phyloP scores from a whole-genome alignment of 2,888 invertebrate genomes.

The Ichneumon xanthorius region DNA sequence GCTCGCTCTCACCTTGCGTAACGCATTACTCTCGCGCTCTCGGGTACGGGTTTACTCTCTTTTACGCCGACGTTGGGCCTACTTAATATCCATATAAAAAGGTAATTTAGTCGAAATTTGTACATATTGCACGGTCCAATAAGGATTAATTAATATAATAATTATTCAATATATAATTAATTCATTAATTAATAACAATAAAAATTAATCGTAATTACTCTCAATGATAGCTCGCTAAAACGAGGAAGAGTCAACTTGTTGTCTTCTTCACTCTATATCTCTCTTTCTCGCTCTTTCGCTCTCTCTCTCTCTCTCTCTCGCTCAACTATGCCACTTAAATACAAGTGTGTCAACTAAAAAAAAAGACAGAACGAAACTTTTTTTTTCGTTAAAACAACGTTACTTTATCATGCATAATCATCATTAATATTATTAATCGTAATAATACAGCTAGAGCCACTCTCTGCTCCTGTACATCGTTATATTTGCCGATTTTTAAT shows the following conservation, averaged over 20 bases:
- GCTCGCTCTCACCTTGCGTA: slow-evolving; percentile 70
- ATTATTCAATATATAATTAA: slow-evolving; percentile 68
- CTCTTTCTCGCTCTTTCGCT: slow-evolving; percentile 31
- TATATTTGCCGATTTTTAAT: slow-evolving; percentile 64
- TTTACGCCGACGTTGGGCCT: slow-evolving; percentile 71
- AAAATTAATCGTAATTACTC: slow-evolving; percentile 71
- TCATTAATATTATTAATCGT: slow-evolving; percentile 73
- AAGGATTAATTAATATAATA: slow-evolving; percentile 79
- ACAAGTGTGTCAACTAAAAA: slow-evolving; percentile 67
- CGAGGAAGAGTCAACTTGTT: slow-evolving; percentile 61
- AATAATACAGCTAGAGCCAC: slow-evolving; percentile 75
- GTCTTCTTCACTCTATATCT: slow-evolving; percentile 43
- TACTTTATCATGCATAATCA: slow-evolving; percentile 74
- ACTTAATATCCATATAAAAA: slow-evolving; percentile 78
- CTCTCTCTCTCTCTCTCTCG: slow-evolving; percentile 24
- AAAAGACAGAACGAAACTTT: slow-evolving; percentile 46
- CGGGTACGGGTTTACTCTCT: slow-evolving; percentile 65
- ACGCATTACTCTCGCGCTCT: slow-evolving; percentile 59
- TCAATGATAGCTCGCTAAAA: slow-evolving; percentile 65
- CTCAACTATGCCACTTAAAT: slow-evolving; percentile 71
- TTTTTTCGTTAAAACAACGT: slow-evolving; percentile 70
- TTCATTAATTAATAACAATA: slow-evolving; percentile 71
- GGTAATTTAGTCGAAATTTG: slow-evolving; percentile 80
- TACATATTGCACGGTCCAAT: slow-evolving; percentile 83
- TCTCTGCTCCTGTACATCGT: slow-evolving; percentile 73